These are phyloP conservation scores for Hyperopisus bebe DNA, from an alignment of 2,113 vertebrate genomes.

Conservation along the genomic window DNA sequence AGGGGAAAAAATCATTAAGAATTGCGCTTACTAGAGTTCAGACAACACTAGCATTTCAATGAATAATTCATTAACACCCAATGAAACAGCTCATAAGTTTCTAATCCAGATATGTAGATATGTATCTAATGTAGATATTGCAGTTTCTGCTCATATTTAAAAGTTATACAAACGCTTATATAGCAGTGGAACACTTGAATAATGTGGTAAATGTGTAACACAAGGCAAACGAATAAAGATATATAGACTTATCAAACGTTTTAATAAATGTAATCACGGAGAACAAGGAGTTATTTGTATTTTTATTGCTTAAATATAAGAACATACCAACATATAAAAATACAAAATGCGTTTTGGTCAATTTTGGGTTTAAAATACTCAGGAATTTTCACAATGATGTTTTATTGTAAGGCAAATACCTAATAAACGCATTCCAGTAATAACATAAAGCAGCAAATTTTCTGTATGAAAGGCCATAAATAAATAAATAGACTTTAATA, in stretches of 20 bases:
- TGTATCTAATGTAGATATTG: neutral
- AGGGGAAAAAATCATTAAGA: neutral
- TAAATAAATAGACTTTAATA: conserved; percentile 31
- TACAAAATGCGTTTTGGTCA: conserved; percentile 23
- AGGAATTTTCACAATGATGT: neutral
- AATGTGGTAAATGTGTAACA: neutral
- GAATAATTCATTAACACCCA: neutral
- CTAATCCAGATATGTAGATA: neutral
- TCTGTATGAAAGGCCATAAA: conserved; percentile 14
- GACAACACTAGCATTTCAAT: neutral
- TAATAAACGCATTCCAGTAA: conserved; percentile 1
- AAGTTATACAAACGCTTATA: neutral
- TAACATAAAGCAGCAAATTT: conserved; percentile 14
- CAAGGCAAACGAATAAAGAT: neutral
- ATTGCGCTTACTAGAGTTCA: neutral
- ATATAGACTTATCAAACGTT: neutral
- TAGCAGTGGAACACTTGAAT: neutral
- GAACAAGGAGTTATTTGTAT: neutral
- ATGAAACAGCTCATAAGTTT: neutral
- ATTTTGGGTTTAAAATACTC: neutral
- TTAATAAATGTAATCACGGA: neutral
- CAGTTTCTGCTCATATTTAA: neutral
- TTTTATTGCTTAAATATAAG: conserved; percentile 22
- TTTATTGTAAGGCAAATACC: neutral
- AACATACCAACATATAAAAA: conserved; percentile 14